phyloP scores from a whole-genome alignment of 2,888 invertebrate genomes.

The Lamproptera curius region DNA sequence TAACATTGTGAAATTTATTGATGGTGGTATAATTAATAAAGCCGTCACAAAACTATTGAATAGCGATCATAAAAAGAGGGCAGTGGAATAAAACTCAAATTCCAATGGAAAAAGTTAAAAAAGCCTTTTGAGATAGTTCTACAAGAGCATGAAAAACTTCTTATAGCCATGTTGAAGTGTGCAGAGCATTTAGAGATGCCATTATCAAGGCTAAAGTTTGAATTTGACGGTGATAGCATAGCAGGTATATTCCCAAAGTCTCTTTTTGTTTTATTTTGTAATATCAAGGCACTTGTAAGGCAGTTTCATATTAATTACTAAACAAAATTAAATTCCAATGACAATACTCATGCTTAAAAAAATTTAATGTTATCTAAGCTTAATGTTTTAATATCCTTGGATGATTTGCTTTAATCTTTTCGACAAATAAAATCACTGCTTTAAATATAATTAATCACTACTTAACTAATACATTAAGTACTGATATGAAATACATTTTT shows the following conservation, averaged over 20 bases:
- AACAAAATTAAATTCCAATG: no score
- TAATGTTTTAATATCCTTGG: no score
- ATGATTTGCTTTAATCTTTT: no score
- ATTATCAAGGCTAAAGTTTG: constrained; percentile 59
- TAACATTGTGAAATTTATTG: constrained; percentile 63
- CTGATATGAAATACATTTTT: no score
- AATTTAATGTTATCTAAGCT: no score
- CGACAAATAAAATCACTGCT: no score
- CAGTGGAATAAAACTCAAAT: constrained; percentile 55
- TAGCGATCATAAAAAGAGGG: constrained; percentile 13
- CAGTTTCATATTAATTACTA: no score
- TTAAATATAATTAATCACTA: no score
- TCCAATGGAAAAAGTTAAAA: constrained; percentile 63
- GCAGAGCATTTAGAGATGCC: constrained; percentile 62
- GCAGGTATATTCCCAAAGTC: constrained; percentile 35
- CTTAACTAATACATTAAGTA: no score
- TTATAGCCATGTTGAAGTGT: constrained; percentile 60
- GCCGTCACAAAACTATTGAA: constrained; percentile 37
- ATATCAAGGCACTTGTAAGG: no score
- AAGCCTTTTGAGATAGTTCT: constrained; percentile 50
- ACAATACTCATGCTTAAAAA: no score
- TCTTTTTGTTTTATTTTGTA: no score
- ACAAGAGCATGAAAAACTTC: constrained; percentile 47
- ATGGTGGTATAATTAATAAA: constrained; percentile 58
- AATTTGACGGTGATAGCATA: constrained; percentile 75